phyloP scores from a whole-genome alignment of 2,797 vertebrate genomes.

The Gambusia yucatana region DNA sequence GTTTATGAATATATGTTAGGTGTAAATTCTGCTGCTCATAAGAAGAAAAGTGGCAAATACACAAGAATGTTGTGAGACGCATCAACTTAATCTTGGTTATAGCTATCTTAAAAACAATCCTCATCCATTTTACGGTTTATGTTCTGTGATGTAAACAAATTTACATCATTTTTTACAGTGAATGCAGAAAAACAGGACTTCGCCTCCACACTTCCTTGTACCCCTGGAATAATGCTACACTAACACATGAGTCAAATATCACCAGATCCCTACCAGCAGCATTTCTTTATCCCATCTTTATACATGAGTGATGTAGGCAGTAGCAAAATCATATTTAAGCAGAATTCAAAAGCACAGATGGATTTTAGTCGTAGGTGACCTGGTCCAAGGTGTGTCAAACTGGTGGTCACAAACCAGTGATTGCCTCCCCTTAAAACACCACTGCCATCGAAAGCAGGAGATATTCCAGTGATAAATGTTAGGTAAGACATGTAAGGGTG shows the following conservation, averaged over 20 bases:
- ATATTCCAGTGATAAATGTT: slow-evolving; percentile 58
- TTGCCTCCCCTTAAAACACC: slow-evolving; percentile 15
- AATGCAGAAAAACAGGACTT: not conserved
- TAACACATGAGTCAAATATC: not conserved
- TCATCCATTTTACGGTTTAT: not conserved
- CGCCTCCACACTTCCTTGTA: not conserved
- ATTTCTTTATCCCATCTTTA: not conserved
- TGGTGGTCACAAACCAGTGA: not conserved
- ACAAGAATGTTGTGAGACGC: not conserved
- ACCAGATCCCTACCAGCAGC: not conserved
- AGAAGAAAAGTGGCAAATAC: not conserved
- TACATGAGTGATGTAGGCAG: not conserved
- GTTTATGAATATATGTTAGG: not conserved
- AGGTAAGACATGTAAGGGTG: slow-evolving; percentile 45
- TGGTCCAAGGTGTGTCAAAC: not conserved
- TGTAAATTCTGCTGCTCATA: not conserved
- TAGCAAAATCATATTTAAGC: not conserved
- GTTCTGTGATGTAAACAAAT: not conserved
- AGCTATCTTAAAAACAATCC: not conserved
- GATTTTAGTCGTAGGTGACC: not conserved
- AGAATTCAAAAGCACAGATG: not conserved
- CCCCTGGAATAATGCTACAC: too few relatives aligned
- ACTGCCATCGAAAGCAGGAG: slow-evolving; percentile 41
- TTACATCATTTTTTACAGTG: not conserved
- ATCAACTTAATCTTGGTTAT: not conserved